Base-by-base conservation (phyloP, 1,140 invertebrate genomes). In the Steinernema khuongi region DNA sequence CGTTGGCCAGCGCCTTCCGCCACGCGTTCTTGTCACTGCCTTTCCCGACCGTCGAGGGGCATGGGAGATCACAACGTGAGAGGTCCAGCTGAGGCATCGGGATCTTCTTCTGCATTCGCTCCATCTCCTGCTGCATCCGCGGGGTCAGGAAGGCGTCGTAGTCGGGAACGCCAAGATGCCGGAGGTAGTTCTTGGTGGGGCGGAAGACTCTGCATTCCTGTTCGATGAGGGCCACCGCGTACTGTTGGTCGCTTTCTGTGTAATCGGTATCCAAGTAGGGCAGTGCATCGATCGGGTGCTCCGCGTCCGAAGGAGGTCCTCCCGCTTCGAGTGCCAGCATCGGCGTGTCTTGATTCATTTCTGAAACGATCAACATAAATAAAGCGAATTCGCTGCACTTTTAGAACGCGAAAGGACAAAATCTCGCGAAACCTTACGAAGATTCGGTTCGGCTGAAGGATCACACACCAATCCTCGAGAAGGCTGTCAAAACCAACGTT, bases 181-280 rank as follows among this genome's bases (percentile, higher is more conserved):
- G 68, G 28, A 77, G 26, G 67, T 77, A 77, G 70, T 77, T 77
- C 70, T 68, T 76, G 14, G 76, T 77, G 0, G 70, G 76, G 14
- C 74, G 76, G 72, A 77, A 77, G 28, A 72, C 68, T 19, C 74
- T 70, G 68, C 76, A 77, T 70, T 77, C 76, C 14, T 76, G 50
- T 14, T 76, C 74, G 7, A 77, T 70, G 11, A 77, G 76, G n/a
- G 72, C 72, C 67, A 68, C 33, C 1, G 76, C 76, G 1, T 60
- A 19, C 70, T 77, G 76, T n/a, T 74, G 50, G 33, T 77, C 76
- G 18, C 18, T 26, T 22, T 77, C 76, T 17, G 71, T 76, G 70
- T 77, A 77, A 26, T 76, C 76, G 1, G 70, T 68, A 36, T 77
- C 76, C 2, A 77, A 70, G 29, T 77, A 77, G 1, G 76, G 76